Percentiles rank a stretch among this genome's conserved stretches.
Conservation (phyloP, 2,888 invertebrate species). For the Odontothrips loti region DNA sequence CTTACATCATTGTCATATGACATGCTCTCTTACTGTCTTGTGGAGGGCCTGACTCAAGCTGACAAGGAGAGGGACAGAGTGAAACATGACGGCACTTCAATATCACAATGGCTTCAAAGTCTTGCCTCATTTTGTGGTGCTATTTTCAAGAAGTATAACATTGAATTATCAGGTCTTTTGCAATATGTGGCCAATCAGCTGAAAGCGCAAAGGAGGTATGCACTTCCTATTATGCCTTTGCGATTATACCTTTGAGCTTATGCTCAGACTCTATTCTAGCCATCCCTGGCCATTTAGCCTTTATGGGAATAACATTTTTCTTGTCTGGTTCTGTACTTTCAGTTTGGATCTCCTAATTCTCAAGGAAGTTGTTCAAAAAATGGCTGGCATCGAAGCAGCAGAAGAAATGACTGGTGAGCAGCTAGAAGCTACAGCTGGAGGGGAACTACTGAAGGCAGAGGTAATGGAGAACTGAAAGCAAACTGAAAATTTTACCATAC, state of each 20-base stretch:
- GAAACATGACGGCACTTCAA: conserved; percentile 84
- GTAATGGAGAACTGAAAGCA: conserved; percentile 50
- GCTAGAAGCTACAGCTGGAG: conserved; percentile 93
- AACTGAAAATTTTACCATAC: conserved; percentile 7
- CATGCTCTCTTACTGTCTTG: conserved; percentile 89
- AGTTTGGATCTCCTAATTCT: conserved; percentile 87
- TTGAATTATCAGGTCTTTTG: conserved; percentile 89
- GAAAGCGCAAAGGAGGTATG: conserved; percentile 88
- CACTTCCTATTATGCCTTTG: conserved; percentile 32
- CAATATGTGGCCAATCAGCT: conserved; percentile 97
- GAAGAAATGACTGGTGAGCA: conserved; percentile 96
- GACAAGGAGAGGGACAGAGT: conserved; percentile 64
- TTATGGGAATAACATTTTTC: conserved; percentile 31
- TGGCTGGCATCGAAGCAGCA: conserved; percentile 97
- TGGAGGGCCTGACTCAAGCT: conserved; percentile 83
- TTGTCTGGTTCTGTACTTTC: conserved; percentile 37
- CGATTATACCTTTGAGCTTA: conserved; percentile 13
- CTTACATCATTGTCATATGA: conserved; percentile 93
- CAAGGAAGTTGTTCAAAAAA: conserved; percentile 97
- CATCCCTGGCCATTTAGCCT: too few relatives aligned
- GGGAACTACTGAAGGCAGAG: conserved; percentile 90
- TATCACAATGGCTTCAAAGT: conserved; percentile 91
- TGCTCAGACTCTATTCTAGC: background rate
- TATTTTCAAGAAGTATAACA: conserved; percentile 94
- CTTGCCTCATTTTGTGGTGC: conserved; percentile 93